Evolutionary conservation across 2,797 vertebrate genomes (phyloP).

Genomic region (Acanthopagrus latus): DNA sequence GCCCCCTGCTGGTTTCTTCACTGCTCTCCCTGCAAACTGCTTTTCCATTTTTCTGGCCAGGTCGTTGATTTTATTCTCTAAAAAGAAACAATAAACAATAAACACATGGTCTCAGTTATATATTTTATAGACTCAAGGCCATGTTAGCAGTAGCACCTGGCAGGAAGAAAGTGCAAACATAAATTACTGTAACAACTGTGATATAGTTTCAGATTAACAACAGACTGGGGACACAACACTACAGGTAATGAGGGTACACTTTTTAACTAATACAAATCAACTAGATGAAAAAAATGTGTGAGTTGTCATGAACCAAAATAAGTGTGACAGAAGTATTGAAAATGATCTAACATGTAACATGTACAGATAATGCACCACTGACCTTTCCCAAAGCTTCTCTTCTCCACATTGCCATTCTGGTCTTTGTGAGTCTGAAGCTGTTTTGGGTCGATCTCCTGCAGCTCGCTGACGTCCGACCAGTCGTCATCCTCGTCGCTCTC

Average conservation of each 20-base stretch:
- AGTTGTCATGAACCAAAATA: too few species aligned
- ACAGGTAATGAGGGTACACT: too few species aligned
- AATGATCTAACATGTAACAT: too few species aligned
- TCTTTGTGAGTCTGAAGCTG: slow-evolving; percentile 69
- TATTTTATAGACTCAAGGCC: neutral
- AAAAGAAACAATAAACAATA: neutral
- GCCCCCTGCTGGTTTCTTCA: slow-evolving; percentile 79
- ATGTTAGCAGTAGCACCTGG: neutral
- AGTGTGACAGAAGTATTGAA: too few species aligned
- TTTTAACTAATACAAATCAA: too few species aligned
- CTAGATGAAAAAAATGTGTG: too few species aligned
- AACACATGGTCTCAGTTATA: neutral
- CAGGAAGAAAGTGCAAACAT: neutral
- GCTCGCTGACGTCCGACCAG: slow-evolving; percentile 81
- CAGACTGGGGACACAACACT: too few species aligned
- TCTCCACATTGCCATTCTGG: slow-evolving; percentile 77
- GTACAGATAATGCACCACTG: neutral
- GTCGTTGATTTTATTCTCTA: slow-evolving; percentile 72
- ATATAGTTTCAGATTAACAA: neutral
- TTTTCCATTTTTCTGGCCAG: slow-evolving; percentile 75
- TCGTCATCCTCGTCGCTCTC: slow-evolving; percentile 69
- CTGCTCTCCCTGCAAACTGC: slow-evolving; percentile 66
- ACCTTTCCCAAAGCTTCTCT: slow-evolving; percentile 65
- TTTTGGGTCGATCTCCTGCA: slow-evolving; percentile 78
- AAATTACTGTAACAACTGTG: neutral